These are phyloP conservation scores for Drosophila trapezifrons DNA, from an alignment of 1,140 invertebrate genomes.

Conservation along the genomic window DNA sequence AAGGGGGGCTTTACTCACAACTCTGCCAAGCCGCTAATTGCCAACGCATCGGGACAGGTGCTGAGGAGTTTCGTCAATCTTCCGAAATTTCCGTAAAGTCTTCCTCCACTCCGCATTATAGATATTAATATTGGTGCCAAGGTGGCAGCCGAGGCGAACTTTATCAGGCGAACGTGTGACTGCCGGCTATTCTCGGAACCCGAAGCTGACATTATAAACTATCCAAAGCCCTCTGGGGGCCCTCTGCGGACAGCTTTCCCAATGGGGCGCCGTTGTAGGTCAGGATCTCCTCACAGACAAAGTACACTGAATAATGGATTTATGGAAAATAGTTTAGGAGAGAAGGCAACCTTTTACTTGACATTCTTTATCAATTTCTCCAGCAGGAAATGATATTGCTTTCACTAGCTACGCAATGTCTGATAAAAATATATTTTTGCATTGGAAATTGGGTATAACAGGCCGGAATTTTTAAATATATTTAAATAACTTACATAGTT, in stretches of 20 bases:
- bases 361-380: slow-evolving; percentile 9
- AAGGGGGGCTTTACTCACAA: slow-evolving; percentile 11
- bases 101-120: not conserved
- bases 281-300: slow-evolving; percentile 20
- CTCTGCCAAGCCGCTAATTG: slow-evolving; percentile 13
- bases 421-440: not conserved
- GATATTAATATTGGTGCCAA: slow-evolving; percentile 26
- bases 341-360: not conserved
- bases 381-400: not conserved
- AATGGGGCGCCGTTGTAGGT: slow-evolving; percentile 18
- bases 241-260: not conserved
- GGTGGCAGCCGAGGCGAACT: not conserved
- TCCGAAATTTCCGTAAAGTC: slow-evolving; percentile 11
- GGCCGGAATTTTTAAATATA: too few species aligned
- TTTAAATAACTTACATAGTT: too few species aligned
- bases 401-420: not conserved
- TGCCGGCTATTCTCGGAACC: slow-evolving; percentile 37
- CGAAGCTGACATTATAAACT: slow-evolving; percentile 20
- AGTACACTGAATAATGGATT: slow-evolving; percentile 5
- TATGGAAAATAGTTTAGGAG: not conserved
- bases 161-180: slow-evolving; percentile 51
- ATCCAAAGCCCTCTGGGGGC: slow-evolving; percentile 14
- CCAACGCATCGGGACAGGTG: slow-evolving; percentile 16
- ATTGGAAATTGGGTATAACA: too few species aligned
- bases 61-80: slow-evolving; percentile 14